Percentiles rank a stretch among this genome's conserved stretches.
These are phyloP conservation scores for Cygnus olor DNA, from an alignment of 2,797 vertebrate genomes.

Conservation along the genomic window DNA sequence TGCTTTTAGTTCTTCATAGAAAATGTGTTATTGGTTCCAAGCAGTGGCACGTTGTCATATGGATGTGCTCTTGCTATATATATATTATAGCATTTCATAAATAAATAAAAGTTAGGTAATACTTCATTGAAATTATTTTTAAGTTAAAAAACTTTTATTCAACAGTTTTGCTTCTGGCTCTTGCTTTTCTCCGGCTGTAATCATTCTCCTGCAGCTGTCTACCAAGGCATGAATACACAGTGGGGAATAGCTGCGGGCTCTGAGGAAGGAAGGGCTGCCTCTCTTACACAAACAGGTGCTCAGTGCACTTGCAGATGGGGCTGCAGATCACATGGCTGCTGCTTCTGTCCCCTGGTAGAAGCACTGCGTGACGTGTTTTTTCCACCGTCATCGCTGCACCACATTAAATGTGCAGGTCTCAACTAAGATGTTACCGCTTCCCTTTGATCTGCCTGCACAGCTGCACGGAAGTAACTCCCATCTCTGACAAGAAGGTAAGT, in stretches of 20 bases:
- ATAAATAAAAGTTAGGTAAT: slow-evolving; percentile 58
- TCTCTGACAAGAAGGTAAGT: neutral
- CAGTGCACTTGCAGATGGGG: accelerated
- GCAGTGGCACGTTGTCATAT: slow-evolving; percentile 12
- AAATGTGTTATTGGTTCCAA: neutral
- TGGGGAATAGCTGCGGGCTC: neutral
- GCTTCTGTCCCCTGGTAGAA: neutral
- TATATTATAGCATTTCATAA: slow-evolving; percentile 65
- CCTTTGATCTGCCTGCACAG: neutral
- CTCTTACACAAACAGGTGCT: accelerated
- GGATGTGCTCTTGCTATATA: slow-evolving; percentile 51
- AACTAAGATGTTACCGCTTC: neutral
- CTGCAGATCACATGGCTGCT: neutral
- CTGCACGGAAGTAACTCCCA: neutral
- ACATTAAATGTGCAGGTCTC: neutral
- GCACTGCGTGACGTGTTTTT: accelerated
- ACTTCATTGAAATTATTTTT: neutral
- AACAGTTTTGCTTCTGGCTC: neutral
- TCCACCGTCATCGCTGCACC: neutral
- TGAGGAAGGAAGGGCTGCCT: neutral
- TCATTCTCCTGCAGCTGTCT: neutral
- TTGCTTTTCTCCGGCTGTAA: neutral
- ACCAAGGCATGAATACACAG: neutral
- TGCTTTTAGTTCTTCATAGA: slow-evolving; percentile 53
- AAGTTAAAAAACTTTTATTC: neutral